Percentiles rank a stretch among this genome's conserved stretches.
These are phyloP conservation scores for Atta cephalotes DNA, from an alignment of 1,140 invertebrate species.

Conservation along the genomic window DNA sequence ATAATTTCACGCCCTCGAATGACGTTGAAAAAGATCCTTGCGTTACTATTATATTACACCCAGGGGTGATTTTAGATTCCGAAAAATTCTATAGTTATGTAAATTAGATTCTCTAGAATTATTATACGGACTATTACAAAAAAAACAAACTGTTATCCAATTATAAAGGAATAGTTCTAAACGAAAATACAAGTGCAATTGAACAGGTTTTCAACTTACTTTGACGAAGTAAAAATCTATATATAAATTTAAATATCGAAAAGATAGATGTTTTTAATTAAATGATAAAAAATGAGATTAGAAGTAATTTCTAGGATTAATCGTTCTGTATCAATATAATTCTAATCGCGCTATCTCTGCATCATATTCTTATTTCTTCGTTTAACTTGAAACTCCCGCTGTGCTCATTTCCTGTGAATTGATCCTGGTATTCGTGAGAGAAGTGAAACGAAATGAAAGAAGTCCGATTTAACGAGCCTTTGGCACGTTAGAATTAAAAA, in stretches of 20 bases:
- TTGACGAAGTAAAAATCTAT: not conserved
- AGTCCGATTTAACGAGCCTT: conserved; percentile 51
- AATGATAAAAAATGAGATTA: not conserved
- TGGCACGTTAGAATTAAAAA: conserved; percentile 46
- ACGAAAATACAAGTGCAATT: not conserved
- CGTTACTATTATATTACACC: not conserved
- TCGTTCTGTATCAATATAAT: conserved; percentile 4
- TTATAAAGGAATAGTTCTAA: not conserved
- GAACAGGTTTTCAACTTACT: not conserved
- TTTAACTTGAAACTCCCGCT: conserved; percentile 1
- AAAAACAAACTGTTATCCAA: not conserved
- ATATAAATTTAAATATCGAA: not conserved
- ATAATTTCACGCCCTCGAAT: conserved; percentile 8
- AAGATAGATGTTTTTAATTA: not conserved
- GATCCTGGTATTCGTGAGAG: conserved; percentile 17
- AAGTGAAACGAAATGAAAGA: conserved; percentile 39
- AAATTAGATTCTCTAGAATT: not conserved
- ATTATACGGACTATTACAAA: not conserved
- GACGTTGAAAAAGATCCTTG: conserved; percentile 6
- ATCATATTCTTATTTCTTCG: not conserved
- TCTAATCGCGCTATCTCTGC: not conserved
- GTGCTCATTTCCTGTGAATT: conserved; percentile 40
- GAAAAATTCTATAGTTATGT: conserved; percentile 9
- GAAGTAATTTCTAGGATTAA: not conserved
- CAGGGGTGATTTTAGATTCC: not conserved